Evolutionary conservation across 2,888 invertebrate species (phyloP).

Genomic region (Marasmarcha lunaedactyla): DNA sequence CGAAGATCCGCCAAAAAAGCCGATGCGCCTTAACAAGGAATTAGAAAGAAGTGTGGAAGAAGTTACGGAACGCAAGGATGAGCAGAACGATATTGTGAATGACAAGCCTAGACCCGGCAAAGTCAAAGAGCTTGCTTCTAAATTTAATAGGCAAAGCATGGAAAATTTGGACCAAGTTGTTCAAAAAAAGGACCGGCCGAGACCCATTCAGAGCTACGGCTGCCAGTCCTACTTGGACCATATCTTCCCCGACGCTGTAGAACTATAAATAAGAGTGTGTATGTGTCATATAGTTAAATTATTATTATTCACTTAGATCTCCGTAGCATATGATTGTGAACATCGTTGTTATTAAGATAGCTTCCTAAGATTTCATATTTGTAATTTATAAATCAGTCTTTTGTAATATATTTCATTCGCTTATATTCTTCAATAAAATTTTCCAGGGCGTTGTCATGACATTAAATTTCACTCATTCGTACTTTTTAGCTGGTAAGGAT

Average conservation of each 20-base stretch:
- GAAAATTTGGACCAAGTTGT: slow-evolving; percentile 27
- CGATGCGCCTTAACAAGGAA: slow-evolving; percentile 3
- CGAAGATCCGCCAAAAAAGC: slow-evolving; percentile 10
- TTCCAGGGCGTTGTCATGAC: not conserved
- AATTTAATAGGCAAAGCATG: slow-evolving; percentile 43
- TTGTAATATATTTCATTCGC: not conserved
- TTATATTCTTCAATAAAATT: not conserved
- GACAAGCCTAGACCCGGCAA: slow-evolving; percentile 48
- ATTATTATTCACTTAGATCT: slow-evolving; percentile 8
- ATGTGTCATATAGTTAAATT: slow-evolving; percentile 11
- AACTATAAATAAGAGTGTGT: slow-evolving; percentile 33
- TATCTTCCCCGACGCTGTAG: slow-evolving; percentile 69
- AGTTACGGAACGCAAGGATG: slow-evolving; percentile 12
- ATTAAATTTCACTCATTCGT: not conserved
- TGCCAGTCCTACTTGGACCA: slow-evolving; percentile 73
- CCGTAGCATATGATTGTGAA: slow-evolving; percentile 6
- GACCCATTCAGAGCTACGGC: slow-evolving; percentile 68
- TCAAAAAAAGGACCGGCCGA: slow-evolving; percentile 60
- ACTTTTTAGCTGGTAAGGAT: no score
- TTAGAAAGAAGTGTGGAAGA: slow-evolving; percentile 6
- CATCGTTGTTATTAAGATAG: not conserved
- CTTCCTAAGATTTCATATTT: not conserved
- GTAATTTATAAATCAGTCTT: not conserved
- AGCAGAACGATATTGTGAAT: slow-evolving; percentile 21
- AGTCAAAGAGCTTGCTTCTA: slow-evolving; percentile 57